phyloP scores from a whole-genome alignment of 2,113 vertebrate species.

The Budorcas taxicolor region DNA sequence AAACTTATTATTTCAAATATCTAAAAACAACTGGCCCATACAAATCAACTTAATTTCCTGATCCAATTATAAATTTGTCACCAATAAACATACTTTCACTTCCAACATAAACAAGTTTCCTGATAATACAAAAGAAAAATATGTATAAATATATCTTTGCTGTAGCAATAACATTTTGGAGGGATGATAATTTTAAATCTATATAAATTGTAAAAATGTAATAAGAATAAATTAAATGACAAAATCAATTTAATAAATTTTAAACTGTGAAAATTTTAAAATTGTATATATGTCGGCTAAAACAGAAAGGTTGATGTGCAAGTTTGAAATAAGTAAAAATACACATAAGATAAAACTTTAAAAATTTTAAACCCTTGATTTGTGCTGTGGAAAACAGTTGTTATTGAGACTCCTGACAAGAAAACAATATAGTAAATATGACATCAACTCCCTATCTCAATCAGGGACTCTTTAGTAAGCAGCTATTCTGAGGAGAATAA shows the following conservation, averaged over 20 bases:
- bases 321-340: not conserved
- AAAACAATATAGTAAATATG: not conserved
- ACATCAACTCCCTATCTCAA: not conserved
- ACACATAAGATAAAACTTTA: fast-evolving
- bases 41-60: not conserved
- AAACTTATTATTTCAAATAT: not conserved
- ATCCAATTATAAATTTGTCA: not conserved
- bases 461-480: not conserved
- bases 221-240: not conserved
- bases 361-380: not conserved
- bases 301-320: not conserved
- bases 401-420: not conserved
- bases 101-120: not conserved
- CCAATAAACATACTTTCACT: not conserved
- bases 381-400: not conserved
- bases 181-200: not conserved
- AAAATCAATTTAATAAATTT: not conserved
- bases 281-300: not conserved
- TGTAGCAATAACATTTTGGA: not conserved
- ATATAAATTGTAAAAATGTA: not conserved
- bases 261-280: not conserved
- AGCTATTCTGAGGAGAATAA: not conserved
- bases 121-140: not conserved
- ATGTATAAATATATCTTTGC: not conserved
- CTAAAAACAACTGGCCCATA: not conserved